phyloP scores from a whole-genome alignment of 2,888 invertebrate species.

The Scaptomyza cyrtandrae region DNA sequence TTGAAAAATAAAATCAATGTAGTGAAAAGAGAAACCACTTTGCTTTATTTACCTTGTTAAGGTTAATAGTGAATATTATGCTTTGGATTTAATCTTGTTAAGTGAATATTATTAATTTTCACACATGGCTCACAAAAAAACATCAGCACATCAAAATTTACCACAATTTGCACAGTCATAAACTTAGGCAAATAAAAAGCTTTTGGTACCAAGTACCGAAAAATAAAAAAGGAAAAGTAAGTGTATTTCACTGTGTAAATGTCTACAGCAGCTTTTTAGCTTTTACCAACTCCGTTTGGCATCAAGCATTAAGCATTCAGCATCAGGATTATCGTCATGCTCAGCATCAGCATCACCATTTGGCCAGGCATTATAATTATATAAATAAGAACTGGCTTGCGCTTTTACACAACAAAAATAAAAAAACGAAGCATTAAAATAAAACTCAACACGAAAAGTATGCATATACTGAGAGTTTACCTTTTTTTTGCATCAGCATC shows the following conservation, averaged over 20 bases:
- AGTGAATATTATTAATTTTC: slow-evolving; percentile 67
- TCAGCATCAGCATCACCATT: slow-evolving; percentile 48
- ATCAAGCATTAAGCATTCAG: slow-evolving; percentile 38
- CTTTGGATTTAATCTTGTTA: slow-evolving; percentile 61
- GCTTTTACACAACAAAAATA: slow-evolving; percentile 54
- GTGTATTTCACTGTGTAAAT: slow-evolving; percentile 49
- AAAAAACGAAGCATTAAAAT: slow-evolving; percentile 57
- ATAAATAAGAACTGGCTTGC: slow-evolving; percentile 55
- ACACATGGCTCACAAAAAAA: slow-evolving; percentile 62
- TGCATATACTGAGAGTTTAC: slow-evolving; percentile 47
- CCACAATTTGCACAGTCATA: slow-evolving; percentile 64
- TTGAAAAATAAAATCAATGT: no score
- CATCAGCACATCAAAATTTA: slow-evolving; percentile 54
- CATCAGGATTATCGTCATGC: slow-evolving; percentile 13
- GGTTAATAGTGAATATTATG: slow-evolving; percentile 7
- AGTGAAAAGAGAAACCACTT: no score
- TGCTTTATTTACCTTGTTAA: slow-evolving; percentile 7
- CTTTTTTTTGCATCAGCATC: slow-evolving; percentile 62
- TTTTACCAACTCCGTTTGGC: slow-evolving; percentile 32
- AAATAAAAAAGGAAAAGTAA: background rate
- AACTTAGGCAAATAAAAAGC: slow-evolving; percentile 62
- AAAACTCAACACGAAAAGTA: slow-evolving; percentile 20
- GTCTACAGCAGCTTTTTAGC: slow-evolving; percentile 19
- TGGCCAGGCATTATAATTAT: slow-evolving; percentile 77
- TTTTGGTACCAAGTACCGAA: slow-evolving; percentile 4